Evolutionary conservation across 2,888 invertebrate genomes (phyloP).

Genomic region (Trachelus tabidus): DNA sequence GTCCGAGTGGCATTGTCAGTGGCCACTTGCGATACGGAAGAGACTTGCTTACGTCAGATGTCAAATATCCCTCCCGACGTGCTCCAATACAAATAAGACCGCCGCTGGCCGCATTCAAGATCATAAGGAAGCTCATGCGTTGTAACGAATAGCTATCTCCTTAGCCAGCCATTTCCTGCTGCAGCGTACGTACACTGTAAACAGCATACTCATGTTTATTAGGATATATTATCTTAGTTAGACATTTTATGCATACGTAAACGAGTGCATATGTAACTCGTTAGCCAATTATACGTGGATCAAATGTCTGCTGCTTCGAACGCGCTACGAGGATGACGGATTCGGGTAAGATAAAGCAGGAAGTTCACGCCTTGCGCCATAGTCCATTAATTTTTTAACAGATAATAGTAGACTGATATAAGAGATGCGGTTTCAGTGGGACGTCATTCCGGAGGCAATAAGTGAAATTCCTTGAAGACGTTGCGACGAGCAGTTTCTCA

Average conservation of each 20-base stretch:
- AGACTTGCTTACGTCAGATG: neutral
- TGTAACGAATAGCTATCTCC: neutral
- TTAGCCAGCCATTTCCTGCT: neutral
- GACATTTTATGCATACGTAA: neutral
- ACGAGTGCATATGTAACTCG: neutral
- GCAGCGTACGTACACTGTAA: neutral
- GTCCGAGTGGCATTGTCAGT: neutral
- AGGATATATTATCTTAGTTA: neutral
- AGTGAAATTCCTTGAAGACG: neutral
- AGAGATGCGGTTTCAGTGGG: neutral
- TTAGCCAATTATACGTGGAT: neutral
- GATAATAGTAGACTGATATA: neutral
- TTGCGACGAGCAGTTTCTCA: neutral
- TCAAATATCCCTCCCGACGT: neutral
- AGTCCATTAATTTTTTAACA: neutral
- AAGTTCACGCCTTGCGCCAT: neutral
- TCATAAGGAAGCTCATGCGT: neutral
- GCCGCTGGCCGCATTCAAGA: neutral
- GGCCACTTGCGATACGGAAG: neutral
- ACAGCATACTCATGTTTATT: neutral
- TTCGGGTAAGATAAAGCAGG: neutral
- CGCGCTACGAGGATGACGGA: neutral
- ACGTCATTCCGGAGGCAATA: neutral
- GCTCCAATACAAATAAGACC: neutral
- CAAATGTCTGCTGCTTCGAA: neutral